phyloP scores from a whole-genome alignment of 2,888 invertebrate species.

The Amiota mariae region DNA sequence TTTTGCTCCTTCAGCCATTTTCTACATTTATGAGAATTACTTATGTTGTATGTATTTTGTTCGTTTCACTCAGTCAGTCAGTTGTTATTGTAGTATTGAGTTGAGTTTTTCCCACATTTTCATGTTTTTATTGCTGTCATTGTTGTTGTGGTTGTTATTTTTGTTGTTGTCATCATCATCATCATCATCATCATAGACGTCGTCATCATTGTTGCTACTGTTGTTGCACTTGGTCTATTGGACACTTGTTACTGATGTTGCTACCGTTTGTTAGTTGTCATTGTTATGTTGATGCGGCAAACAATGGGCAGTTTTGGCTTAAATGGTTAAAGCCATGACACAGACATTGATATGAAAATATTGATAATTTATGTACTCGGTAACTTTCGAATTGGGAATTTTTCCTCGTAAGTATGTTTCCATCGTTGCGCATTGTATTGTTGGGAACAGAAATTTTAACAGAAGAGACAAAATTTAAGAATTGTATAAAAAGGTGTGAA shows the following conservation, averaged over 20 bases:
- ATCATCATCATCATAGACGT: too few relatives aligned
- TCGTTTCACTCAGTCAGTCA: neutral
- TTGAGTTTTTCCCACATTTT: constrained; percentile 18
- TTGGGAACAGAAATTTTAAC: too few relatives aligned
- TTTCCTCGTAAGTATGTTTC: neutral
- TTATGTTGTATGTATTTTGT: too few relatives aligned
- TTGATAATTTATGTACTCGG: constrained; percentile 12
- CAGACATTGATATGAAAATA: constrained; percentile 10
- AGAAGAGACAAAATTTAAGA: too few relatives aligned
- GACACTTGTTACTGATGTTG: constrained; percentile 6
- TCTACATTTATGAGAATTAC: constrained; percentile 20
- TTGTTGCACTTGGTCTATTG: neutral
- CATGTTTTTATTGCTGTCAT: constrained; percentile 22
- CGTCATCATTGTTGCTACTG: neutral
- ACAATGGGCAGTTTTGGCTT: constrained; percentile 26
- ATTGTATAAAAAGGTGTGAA: too few relatives aligned
- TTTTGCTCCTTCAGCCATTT: neutral
- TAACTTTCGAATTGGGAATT: neutral
- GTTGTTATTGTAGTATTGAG: neutral
- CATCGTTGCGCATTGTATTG: neutral
- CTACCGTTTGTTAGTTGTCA: neutral
- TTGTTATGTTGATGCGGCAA: neutral
- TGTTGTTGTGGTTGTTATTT: constrained; percentile 16
- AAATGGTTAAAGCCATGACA: constrained; percentile 11
- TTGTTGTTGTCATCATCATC: neutral